Base-by-base conservation (phyloP, 2,888 invertebrate genomes). In the Drosophila subsilvestris region DNA sequence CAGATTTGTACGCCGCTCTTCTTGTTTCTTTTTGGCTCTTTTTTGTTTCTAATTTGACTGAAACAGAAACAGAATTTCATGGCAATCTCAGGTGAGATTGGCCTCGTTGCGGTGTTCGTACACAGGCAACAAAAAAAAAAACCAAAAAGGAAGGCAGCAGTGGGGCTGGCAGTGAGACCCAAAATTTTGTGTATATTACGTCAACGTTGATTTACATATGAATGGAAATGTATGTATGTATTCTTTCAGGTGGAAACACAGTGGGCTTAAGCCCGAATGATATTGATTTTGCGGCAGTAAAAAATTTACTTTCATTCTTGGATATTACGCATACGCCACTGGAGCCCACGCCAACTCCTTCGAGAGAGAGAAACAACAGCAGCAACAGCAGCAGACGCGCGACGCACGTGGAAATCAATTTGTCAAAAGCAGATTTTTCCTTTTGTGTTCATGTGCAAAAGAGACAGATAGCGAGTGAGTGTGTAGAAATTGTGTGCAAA, bases 1-100 rank as follows among this genome's bases (percentile, higher is more conserved):
- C 86, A 82, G 76, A 67, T 67, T 66, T 48, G 42, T 48, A 29
- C 42, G 27, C 54, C 10, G 29, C 12, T 32, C 12, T 37, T 37
- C 14, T 4, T 44, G 32, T 55, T 47, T 66, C 18, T 50, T 65
- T 45, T 6, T 18, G 17, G 47, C 44, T 57, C 17, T 29, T 29
- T 47, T 55, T 27, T 61, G 78, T 85, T 81, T 77, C 82, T 87
- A 85, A 83, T 87, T 85, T 85, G 71, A 85, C 74, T 87, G 8
- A 63, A 48, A 54, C 44, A 70, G 49, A 71, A 69, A 54, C 43
- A 70, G 32, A 74, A 74, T 79, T 83, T 83, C 79, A 85, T 72
- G 77, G 83, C 88, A 87, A 73, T 71, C 76, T 83, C 86, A 88
- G 86, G 88, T 83, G 76, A 87, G 86, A 85, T 87, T 85, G 76